phyloP scores from a whole-genome alignment of 2,797 vertebrate species.

The Acrossocheilus fasciatus region DNA sequence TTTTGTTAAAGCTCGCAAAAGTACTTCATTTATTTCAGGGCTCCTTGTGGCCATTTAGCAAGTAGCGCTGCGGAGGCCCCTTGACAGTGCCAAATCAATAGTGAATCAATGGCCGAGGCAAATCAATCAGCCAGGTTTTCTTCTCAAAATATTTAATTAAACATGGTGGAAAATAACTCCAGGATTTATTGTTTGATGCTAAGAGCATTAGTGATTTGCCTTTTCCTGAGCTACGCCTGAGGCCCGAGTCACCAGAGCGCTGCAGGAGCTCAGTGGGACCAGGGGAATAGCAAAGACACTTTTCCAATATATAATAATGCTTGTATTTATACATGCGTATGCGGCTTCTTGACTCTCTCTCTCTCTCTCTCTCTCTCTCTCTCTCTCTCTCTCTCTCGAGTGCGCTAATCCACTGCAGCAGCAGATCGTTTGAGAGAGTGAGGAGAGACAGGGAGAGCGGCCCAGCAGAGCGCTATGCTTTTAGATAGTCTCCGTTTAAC shows the following conservation, averaged over 20 bases:
- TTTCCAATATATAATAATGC: constrained; percentile 94
- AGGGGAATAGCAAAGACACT: constrained; percentile 88
- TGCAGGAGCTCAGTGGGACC: constrained; percentile 87
- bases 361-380: constrained; percentile 42
- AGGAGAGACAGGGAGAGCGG: constrained; percentile 75
- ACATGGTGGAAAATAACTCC: constrained; percentile 90
- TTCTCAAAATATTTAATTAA: constrained; percentile 96
- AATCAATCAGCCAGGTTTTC: constrained; percentile 92
- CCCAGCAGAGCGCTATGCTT: constrained; percentile 77
- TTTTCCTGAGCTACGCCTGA: constrained; percentile 85
- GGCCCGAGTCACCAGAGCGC: constrained; percentile 80
- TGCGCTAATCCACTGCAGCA: constrained; percentile 86
- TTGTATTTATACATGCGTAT: constrained; percentile 92
- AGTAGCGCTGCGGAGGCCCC: constrained; percentile 85
- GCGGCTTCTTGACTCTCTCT: constrained; percentile 78
- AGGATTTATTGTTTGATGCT: constrained; percentile 93
- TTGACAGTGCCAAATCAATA: constrained; percentile 84
- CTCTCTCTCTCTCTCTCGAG: constrained; percentile 41
- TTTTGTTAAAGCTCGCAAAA: constrained; percentile 65
- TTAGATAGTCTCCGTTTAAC: constrained; percentile 79
- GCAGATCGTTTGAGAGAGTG: constrained; percentile 85
- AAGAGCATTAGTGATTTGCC: constrained; percentile 93
- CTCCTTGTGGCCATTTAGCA: constrained; percentile 84
- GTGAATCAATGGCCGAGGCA: constrained; percentile 84
- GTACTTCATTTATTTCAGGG: constrained; percentile 79